These are phyloP conservation scores for Cyclopterus lumpus DNA, from an alignment of 2,797 vertebrate genomes.

Conservation along the genomic window DNA sequence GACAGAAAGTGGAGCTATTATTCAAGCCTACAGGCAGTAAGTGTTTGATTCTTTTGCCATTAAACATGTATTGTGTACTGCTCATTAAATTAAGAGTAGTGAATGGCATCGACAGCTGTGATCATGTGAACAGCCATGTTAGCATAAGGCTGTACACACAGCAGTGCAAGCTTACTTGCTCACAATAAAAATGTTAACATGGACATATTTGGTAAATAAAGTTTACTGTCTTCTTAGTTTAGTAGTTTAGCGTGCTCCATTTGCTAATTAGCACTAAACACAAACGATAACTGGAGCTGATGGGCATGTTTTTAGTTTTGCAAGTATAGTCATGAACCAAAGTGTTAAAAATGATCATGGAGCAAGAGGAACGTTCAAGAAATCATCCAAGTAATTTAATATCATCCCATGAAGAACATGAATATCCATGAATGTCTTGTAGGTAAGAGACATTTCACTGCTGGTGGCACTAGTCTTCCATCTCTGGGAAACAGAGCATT, in stretches of 20 bases:
- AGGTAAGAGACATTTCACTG: not conserved
- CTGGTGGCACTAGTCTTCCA: not conserved
- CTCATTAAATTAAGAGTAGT: not conserved
- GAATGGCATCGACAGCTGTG: not conserved
- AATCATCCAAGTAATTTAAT: not conserved
- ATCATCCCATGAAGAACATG: not conserved
- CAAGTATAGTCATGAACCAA: not conserved
- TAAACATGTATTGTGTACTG: not conserved
- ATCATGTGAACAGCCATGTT: not conserved
- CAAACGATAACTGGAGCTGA: not conserved
- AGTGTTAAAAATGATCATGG: not conserved
- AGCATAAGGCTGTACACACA: not conserved
- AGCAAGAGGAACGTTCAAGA: not conserved
- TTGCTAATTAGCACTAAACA: not conserved
- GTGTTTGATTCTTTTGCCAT: not conserved
- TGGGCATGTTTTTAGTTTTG: not conserved
- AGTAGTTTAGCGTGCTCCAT: not conserved
- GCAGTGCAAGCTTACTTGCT: not conserved
- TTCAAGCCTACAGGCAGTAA: not conserved
- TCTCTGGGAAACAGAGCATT: not conserved
- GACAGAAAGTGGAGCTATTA: not conserved
- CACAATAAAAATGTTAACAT: not conserved
- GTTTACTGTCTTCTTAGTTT: not conserved
- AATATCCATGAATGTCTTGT: not conserved
- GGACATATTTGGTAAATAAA: not conserved